Conservation (phyloP, 2,113 vertebrate species). For the Australoheros scitulus region DNA sequence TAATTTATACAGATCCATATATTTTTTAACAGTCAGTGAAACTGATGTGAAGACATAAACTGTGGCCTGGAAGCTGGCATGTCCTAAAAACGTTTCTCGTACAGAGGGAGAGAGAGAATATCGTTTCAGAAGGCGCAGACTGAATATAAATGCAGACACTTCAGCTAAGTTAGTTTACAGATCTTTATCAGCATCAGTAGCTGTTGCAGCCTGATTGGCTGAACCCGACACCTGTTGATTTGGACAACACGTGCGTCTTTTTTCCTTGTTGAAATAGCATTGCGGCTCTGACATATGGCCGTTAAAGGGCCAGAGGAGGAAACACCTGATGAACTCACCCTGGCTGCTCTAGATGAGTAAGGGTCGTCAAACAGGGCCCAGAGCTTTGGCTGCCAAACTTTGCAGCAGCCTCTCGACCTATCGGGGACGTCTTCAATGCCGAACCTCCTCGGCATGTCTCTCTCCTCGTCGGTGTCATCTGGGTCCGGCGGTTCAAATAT, state of each 20-base stretch:
- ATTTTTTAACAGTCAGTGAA: no score
- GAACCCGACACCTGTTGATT: conserved; percentile 52
- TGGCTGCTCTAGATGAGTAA: conserved; percentile 92
- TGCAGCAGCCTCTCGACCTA: conserved; percentile 83
- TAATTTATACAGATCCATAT: no score
- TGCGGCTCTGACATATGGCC: not conserved
- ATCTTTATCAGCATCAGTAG: not conserved
- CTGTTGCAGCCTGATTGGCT: conserved; percentile 16
- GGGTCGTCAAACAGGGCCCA: conserved; percentile 99
- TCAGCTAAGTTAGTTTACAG: not conserved
- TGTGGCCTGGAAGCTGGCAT: not conserved
- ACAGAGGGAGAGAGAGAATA: not conserved
- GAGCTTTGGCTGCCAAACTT: conserved; percentile 88
- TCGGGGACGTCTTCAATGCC: conserved; percentile 86
- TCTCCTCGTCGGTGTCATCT: conserved; percentile 77
- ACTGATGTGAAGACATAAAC: not conserved
- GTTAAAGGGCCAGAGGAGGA: not conserved
- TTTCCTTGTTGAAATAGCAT: not conserved
- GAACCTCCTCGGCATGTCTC: conserved; percentile 83
- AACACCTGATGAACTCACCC: conserved; percentile 84
- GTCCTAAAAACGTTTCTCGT: not conserved
- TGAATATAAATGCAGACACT: not conserved
- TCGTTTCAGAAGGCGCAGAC: not conserved
- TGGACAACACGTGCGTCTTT: not conserved
- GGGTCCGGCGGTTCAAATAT: conserved; percentile 93